phyloP scores from a whole-genome alignment of 1,140 invertebrate species.

The Drusus annulatus region DNA sequence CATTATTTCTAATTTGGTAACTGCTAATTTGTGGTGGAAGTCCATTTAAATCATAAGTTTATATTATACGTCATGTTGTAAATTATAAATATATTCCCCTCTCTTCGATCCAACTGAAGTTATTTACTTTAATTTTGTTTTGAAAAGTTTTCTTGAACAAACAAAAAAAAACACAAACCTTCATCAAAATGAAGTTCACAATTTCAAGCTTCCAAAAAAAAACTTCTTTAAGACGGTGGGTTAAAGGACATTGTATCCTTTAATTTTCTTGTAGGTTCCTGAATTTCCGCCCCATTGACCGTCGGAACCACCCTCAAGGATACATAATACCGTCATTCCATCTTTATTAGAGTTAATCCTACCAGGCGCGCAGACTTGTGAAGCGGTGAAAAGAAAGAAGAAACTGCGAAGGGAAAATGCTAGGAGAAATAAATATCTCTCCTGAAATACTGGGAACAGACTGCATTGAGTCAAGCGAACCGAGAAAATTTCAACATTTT shows the following conservation, averaged over 20 bases:
- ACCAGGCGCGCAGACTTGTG: neutral
- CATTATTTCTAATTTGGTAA: too few species aligned
- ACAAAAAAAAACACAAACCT: too few species aligned
- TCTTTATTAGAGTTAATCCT: conserved; percentile 39
- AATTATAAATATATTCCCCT: too few species aligned
- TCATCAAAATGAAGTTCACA: too few species aligned
- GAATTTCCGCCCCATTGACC: neutral
- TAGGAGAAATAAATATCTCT: conserved; percentile 14
- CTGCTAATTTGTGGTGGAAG: too few species aligned
- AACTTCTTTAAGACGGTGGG: too few species aligned
- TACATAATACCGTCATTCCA: conserved; percentile 33
- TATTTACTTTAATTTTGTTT: too few species aligned
- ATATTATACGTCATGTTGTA: too few species aligned
- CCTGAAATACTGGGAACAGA: neutral
- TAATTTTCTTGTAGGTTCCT: neutral
- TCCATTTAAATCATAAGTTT: too few species aligned
- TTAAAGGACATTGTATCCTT: neutral
- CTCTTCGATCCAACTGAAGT: too few species aligned
- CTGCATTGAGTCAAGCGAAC: neutral
- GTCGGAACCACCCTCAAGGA: conserved; percentile 9
- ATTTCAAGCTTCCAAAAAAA: too few species aligned
- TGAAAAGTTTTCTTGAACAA: too few species aligned
- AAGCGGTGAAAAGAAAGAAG: neutral
- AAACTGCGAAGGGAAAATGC: neutral
- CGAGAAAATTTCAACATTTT: neutral